Evolutionary conservation across 2,888 invertebrate genomes (phyloP).

Genomic region (Heliothis peltigera): DNA sequence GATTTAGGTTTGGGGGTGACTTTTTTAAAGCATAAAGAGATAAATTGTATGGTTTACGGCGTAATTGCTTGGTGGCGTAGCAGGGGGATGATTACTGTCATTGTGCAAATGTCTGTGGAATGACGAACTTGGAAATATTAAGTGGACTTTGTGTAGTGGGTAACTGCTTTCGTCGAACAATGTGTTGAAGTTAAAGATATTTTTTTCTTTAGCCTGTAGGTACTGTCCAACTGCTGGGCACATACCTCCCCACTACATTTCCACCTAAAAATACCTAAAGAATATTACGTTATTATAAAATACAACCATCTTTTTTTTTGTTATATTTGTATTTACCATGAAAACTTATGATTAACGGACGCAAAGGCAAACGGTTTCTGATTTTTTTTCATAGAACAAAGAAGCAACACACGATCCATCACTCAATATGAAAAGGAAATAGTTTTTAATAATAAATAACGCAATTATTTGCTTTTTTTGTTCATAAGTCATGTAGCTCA

Average conservation of each 20-base stretch:
- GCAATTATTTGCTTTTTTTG: neutral
- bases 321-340: too few species aligned
- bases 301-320: too few species aligned
- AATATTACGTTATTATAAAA: too few species aligned
- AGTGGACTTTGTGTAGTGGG: neutral
- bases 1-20: conserved; percentile 46
- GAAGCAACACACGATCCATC: neutral
- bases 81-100: neutral
- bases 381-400: too few species aligned
- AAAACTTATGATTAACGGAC: too few species aligned
- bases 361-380: too few species aligned
- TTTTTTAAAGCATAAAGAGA: conserved; percentile 43
- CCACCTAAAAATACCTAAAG: too few species aligned
- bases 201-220: too few species aligned
- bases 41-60: conserved; percentile 46
- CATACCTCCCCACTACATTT: too few species aligned
- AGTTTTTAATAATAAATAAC: conserved; percentile 1
- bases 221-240: too few species aligned
- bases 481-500: conserved; percentile 1
- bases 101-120: neutral
- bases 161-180: neutral
- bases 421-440: conserved; percentile 2
- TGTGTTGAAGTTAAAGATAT: neutral
- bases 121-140: neutral
- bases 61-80: neutral